Conservation (phyloP, 2,113 vertebrate species). For the Tursiops truncatus region DNA sequence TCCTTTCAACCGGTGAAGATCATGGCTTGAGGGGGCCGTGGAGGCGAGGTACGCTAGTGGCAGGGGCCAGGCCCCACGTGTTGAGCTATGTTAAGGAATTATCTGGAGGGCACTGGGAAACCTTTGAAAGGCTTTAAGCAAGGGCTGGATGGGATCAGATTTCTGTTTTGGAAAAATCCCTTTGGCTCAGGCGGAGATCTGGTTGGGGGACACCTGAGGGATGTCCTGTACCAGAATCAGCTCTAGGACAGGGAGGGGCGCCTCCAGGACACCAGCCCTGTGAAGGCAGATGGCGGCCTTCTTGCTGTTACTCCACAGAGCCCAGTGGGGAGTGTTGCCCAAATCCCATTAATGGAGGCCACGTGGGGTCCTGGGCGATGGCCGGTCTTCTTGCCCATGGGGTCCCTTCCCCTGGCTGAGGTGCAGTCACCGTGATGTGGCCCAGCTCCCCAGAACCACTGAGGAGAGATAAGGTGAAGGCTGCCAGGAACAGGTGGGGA, state of each 20-base stretch:
- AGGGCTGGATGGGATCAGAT: neutral
- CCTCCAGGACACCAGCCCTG: neutral
- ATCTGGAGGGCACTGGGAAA: neutral
- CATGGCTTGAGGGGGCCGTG: no score
- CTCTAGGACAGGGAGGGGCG: neutral
- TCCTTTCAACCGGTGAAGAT: neutral
- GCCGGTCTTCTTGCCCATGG: neutral
- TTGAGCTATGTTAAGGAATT: neutral
- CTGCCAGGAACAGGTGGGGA: neutral
- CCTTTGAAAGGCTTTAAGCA: neutral
- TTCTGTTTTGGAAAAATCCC: conserved; percentile 17
- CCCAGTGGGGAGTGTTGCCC: neutral
- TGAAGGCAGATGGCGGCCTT: neutral
- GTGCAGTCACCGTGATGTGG: neutral
- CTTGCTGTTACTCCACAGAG: neutral
- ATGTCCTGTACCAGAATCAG: neutral
- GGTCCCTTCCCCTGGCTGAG: neutral
- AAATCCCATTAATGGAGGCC: neutral
- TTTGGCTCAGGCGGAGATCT: neutral
- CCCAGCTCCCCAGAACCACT: neutral
- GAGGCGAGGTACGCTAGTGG: fast-evolving
- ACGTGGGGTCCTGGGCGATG: fast-evolving
- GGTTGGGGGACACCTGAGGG: neutral
- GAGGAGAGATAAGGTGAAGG: neutral
- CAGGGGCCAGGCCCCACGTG: fast-evolving